Evolutionary conservation across 2,888 invertebrate species (phyloP), one percentile per base, ranked within the genome.

Genomic region (Alentia gelatinosa): DNA sequence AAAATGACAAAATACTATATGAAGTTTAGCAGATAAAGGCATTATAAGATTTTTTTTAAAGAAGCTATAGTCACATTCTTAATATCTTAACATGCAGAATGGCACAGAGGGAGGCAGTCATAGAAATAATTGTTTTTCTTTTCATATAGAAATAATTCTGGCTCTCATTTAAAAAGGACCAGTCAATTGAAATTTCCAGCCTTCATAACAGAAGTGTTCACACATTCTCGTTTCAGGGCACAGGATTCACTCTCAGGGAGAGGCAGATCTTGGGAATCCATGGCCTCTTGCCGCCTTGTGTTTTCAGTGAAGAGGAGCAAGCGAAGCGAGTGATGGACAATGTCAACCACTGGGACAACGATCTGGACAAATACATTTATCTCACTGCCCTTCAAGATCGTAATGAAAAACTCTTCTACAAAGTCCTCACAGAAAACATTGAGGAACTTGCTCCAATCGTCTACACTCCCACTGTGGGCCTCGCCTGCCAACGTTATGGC

Each of bases 391-490:
- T 95, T 5, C 90, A 63, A 97, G 99, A 99, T 95, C 97, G 99
- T 93, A 99, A 99, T 96, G 99, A 99, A 96, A 98, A 98, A 94
- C 97, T 99, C 26, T 99, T 99, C 97, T 99, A 98, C 96, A 97
- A 98, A 42, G 84, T 93, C 12, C 90, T 99, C 79, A 97, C 97
- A 26, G 98, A 98, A 93, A 97, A 99, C 96, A 98, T 99, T 35
- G 97, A 98, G 84, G 97, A 98, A 92, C 97, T 98, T 97, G 98
- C 99, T 98, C 99, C 99, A 0, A 97, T 99, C 92, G 99, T 99
- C n/a, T 99, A 99, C 96, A 99, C 99, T 0, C 99, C 99, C 0
- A 98, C 99, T 0, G 99, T 99, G 19, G 99, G 99, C 5, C 97
- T 98, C 94, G 99, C 99, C 42, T 99, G 99, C 96, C 99, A 99